These are phyloP conservation scores for Corvus hawaiiensis DNA, from an alignment of 2,113 vertebrate genomes.

Conservation along the genomic window DNA sequence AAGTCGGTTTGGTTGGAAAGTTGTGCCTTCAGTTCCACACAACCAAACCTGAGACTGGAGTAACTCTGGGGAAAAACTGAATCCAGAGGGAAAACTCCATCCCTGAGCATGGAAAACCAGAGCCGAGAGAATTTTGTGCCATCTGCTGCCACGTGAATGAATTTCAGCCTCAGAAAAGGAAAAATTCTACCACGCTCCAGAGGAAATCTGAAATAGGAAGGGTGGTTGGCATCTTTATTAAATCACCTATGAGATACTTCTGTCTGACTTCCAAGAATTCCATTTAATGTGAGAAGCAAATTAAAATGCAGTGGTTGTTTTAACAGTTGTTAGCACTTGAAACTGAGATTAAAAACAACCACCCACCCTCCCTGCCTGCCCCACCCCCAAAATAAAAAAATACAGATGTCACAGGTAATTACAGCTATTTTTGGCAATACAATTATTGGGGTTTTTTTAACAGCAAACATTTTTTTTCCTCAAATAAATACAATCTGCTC, in stretches of 20 bases:
- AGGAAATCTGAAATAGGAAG: not conserved
- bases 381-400: slow-evolving; percentile 19
- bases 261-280: not conserved
- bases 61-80: not conserved
- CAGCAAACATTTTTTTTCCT: not conserved
- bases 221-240: not conserved
- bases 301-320: slow-evolving; percentile 3
- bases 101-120: not conserved
- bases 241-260: not conserved
- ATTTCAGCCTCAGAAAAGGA: not conserved
- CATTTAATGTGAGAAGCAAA: slow-evolving; percentile 33
- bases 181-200: not conserved
- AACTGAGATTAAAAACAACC: slow-evolving; percentile 22
- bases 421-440: slow-evolving; percentile 46
- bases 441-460: not conserved
- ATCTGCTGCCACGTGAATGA: not conserved
- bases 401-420: slow-evolving; percentile 52
- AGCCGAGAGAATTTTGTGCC: not conserved
- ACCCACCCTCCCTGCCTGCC: not conserved
- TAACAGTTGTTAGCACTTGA: not conserved
- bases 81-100: not conserved
- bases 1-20: not conserved
- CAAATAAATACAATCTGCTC: slow-evolving; percentile 65
- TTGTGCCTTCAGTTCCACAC: not conserved
- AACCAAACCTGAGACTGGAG: not conserved